Conservation (phyloP, 1,140 invertebrate species). For the Drosophila burlai region DNA sequence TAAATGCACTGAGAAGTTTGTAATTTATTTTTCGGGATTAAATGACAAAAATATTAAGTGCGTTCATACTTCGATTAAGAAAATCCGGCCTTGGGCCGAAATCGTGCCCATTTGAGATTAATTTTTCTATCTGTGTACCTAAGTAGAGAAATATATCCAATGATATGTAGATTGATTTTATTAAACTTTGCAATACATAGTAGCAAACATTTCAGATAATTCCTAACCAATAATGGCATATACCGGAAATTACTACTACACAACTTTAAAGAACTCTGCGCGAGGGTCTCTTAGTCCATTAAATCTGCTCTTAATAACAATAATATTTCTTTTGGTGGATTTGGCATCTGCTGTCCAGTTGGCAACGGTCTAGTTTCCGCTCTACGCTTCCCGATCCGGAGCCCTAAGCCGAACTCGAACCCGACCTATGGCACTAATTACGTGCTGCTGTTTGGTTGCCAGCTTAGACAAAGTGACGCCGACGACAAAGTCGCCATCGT, state of each 20-base stretch:
- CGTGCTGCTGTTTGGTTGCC: constrained; percentile 65
- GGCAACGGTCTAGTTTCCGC: constrained; percentile 11
- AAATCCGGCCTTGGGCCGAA: too few relatives aligned
- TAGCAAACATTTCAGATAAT: neutral
- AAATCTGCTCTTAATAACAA: constrained; percentile 1
- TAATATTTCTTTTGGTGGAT: constrained; percentile 26
- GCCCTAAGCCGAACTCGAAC: constrained; percentile 9
- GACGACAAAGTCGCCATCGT: constrained; percentile 56
- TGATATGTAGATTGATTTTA: too few relatives aligned
- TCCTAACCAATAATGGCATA: neutral
- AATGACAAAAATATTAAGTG: too few relatives aligned
- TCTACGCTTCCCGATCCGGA: neutral
- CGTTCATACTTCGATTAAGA: too few relatives aligned
- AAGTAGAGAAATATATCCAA: neutral
- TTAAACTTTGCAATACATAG: neutral
- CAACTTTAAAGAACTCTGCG: neutral
- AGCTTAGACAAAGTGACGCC: constrained; percentile 65
- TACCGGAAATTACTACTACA: too few relatives aligned
- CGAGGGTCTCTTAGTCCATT: neutral
- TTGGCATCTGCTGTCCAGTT: constrained; percentile 33
- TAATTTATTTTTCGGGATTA: too few relatives aligned
- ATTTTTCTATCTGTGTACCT: too few relatives aligned
- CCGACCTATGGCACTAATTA: constrained; percentile 76
- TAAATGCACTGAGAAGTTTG: neutral
- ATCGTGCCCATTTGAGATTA: too few relatives aligned